These are phyloP conservation scores for Equus quagga DNA, from an alignment of 2,113 vertebrate species.

Conservation along the genomic window DNA sequence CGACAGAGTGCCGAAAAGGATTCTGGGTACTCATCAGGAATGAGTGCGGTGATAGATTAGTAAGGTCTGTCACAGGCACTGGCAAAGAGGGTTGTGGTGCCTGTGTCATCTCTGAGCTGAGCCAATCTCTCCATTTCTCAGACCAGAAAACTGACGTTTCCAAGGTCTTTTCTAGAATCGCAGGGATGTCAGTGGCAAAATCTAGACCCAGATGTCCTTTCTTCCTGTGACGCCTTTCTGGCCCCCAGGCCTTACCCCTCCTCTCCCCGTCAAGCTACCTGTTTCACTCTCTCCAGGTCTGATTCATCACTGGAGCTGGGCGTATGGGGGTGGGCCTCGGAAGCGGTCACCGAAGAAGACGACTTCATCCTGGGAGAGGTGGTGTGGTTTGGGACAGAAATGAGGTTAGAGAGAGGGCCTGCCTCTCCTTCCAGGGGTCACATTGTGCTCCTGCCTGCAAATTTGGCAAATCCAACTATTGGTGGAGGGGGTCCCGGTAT, in stretches of 20 bases:
- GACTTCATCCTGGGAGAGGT: conserved; percentile 88
- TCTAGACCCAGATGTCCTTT: not conserved
- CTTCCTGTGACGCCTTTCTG: not conserved
- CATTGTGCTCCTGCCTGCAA: not conserved
- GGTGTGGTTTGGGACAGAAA: not conserved
- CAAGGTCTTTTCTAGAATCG: not conserved
- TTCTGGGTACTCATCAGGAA: not conserved
- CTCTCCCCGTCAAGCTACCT: conserved; percentile 84
- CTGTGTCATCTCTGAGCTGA: not conserved
- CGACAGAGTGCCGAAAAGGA: not conserved
- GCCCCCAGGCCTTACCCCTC: not conserved
- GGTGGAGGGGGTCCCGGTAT: not conserved
- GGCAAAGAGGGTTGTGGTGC: too few relatives aligned
- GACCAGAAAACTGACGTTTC: not conserved
- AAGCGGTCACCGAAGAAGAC: conserved; percentile 77
- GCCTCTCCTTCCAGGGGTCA: not conserved
- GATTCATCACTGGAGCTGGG: conserved; percentile 86
- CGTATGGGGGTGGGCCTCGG: conserved; percentile 79
- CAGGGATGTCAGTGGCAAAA: not conserved
- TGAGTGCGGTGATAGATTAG: not conserved
- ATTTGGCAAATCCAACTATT: not conserved
- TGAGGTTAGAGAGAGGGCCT: not conserved
- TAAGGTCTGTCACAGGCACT: not conserved
- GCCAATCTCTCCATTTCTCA: not conserved
- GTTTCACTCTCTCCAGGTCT: conserved; percentile 94